These are phyloP conservation scores for Galerucella calmariensis DNA, from an alignment of 2,888 invertebrate genomes.

Conservation along the genomic window DNA sequence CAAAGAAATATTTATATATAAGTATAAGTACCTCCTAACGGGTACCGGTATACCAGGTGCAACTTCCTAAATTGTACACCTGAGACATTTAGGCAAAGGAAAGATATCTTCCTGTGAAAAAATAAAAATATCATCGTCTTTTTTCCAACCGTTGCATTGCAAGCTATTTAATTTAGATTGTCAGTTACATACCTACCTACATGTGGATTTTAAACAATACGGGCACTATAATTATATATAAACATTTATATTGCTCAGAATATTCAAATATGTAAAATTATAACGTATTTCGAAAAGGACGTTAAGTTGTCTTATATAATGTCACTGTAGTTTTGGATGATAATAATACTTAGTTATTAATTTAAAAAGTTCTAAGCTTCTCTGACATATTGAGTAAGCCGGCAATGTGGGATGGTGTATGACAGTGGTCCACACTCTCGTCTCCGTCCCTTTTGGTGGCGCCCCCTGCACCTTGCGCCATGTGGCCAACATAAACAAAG, in stretches of 20 bases:
- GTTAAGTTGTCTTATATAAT: no score
- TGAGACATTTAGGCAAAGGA: constrained; percentile 5
- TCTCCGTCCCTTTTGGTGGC: constrained; percentile 52
- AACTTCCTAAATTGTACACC: constrained; percentile 15
- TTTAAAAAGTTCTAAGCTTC: not conserved
- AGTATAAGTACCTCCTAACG: not conserved
- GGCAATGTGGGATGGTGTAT: constrained; percentile 40
- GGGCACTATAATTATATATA: not conserved
- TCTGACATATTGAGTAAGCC: not conserved
- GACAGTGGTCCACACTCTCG: constrained; percentile 48
- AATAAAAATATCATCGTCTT: not conserved
- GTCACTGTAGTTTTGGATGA: not conserved
- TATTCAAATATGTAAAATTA: no score
- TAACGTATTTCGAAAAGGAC: no score
- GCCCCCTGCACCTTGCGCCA: constrained; percentile 65
- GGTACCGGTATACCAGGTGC: constrained; percentile 20
- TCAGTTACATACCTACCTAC: not conserved
- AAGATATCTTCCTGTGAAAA: constrained; percentile 1
- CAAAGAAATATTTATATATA: not conserved
- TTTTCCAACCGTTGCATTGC: not conserved
- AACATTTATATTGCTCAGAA: not conserved
- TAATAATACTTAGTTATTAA: not conserved
- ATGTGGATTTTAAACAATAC: not conserved
- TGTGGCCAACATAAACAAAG: constrained; percentile 69
- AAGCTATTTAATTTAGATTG: not conserved